Evolutionary conservation across 2,797 vertebrate species (phyloP).

Genomic region (Aplochiton taeniatus): DNA sequence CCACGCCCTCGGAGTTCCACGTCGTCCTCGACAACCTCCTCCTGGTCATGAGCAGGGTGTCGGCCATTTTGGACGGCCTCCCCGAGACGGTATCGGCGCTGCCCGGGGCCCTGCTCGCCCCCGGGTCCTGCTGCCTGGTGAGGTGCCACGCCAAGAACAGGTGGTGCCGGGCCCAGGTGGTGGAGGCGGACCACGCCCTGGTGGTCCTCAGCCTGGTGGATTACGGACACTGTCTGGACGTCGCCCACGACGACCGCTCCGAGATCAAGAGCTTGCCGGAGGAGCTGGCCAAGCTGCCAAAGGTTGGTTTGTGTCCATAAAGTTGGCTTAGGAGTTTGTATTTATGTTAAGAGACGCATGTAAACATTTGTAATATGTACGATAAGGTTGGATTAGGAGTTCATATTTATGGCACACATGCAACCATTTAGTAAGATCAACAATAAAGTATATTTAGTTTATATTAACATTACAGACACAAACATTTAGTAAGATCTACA

Average conservation of each 20-base stretch:
- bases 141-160: conserved; percentile 66
- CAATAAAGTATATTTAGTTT: too few species aligned
- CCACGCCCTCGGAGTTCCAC: conserved; percentile 80
- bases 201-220: conserved; percentile 79
- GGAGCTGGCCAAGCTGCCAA: conserved; percentile 70
- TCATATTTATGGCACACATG: too few species aligned
- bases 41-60: conserved; percentile 68
- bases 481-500: too few species aligned
- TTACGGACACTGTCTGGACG: conserved; percentile 71
- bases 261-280: conserved; percentile 77
- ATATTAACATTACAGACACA: too few species aligned
- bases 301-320: conserved; percentile 9
- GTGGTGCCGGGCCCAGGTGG: conserved; percentile 85
- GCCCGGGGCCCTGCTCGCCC: conserved; percentile 60
- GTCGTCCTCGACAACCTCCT: conserved; percentile 78
- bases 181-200: conserved; percentile 49
- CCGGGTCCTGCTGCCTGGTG: conserved; percentile 78
- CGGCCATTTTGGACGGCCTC: conserved; percentile 71
- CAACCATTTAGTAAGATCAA: too few species aligned
- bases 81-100: conserved; percentile 65
- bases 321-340: too few species aligned
- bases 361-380: too few species aligned
- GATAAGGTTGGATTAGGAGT: too few species aligned
- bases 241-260: conserved; percentile 60
- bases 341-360: too few species aligned